These are phyloP conservation scores for Penaeus vannamei DNA, from an alignment of 1,140 invertebrate species.

Conservation along the genomic window DNA sequence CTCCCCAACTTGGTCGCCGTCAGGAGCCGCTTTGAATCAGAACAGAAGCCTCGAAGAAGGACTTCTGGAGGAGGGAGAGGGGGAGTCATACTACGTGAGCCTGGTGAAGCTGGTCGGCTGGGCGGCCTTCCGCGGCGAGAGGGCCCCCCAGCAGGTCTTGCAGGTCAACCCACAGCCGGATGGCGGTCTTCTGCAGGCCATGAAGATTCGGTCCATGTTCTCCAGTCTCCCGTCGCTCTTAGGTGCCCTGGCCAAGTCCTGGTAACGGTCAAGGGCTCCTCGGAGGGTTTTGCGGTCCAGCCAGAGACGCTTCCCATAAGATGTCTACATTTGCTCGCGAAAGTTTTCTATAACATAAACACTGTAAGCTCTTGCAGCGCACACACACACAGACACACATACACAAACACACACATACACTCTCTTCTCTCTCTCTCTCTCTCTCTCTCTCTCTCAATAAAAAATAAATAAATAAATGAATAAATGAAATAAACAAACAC, in stretches of 20 bases:
- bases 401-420: constrained; percentile 22
- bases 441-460: too few relatives aligned
- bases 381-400: constrained; percentile 12
- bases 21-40: neutral
- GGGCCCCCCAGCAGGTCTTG: constrained; percentile 36
- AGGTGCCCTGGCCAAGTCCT: constrained; percentile 30
- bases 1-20: neutral
- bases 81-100: constrained; percentile 51
- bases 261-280: constrained; percentile 2
- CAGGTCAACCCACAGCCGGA: constrained; percentile 22
- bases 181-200: neutral
- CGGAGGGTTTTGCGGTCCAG: too few relatives aligned
- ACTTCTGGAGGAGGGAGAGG: constrained; percentile 31
- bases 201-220: neutral
- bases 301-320: neutral
- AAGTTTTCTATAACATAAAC: neutral
- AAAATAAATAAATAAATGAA: too few relatives aligned
- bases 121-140: constrained; percentile 6
- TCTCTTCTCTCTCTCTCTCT: too few relatives aligned
- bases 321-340: neutral
- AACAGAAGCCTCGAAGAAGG: neutral
- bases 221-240: constrained; percentile 12
- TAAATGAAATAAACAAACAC: neutral
- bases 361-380: neutral
- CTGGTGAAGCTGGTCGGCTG: constrained; percentile 52